Evolutionary conservation across 2,113 vertebrate species (phyloP).

Genomic region (Thymallus thymallus): DNA sequence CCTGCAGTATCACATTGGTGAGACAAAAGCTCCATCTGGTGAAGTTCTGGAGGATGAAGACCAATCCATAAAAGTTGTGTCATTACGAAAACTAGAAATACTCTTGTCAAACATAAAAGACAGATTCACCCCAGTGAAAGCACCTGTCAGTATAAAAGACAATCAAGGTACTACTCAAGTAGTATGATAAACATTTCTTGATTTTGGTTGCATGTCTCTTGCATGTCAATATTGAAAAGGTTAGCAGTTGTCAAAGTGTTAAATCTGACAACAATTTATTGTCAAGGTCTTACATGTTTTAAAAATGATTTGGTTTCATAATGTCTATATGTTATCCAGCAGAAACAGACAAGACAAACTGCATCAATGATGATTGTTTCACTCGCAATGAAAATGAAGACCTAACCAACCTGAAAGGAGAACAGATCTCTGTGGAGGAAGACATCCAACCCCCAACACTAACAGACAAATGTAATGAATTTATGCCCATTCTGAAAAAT

Average conservation of each 20-base stretch:
- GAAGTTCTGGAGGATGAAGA: conserved; percentile 43
- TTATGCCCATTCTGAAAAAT: no score
- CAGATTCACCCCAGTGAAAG: conserved; percentile 39
- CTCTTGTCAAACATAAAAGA: conserved; percentile 69
- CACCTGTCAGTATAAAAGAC: conserved; percentile 29
- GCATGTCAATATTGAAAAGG: neutral
- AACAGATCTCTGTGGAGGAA: neutral
- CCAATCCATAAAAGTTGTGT: conserved; percentile 33
- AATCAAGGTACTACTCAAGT: conserved; percentile 60
- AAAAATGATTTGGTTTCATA: neutral
- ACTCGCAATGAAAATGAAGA: neutral
- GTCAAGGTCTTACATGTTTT: no score
- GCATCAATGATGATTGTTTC: neutral
- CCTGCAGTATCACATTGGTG: conserved; percentile 57
- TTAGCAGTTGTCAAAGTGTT: neutral
- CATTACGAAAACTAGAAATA: conserved; percentile 67
- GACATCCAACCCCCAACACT: neutral
- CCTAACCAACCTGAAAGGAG: no score
- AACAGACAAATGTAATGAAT: no score
- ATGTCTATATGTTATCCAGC: neutral
- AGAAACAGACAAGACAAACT: conserved; percentile 4
- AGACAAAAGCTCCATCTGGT: conserved; percentile 2
- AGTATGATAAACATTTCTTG: neutral
- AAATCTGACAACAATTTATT: no score
- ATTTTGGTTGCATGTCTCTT: conserved; percentile 2